These are phyloP conservation scores for Papilio xuthus DNA, from an alignment of 1,140 invertebrate species.

Conservation along the genomic window DNA sequence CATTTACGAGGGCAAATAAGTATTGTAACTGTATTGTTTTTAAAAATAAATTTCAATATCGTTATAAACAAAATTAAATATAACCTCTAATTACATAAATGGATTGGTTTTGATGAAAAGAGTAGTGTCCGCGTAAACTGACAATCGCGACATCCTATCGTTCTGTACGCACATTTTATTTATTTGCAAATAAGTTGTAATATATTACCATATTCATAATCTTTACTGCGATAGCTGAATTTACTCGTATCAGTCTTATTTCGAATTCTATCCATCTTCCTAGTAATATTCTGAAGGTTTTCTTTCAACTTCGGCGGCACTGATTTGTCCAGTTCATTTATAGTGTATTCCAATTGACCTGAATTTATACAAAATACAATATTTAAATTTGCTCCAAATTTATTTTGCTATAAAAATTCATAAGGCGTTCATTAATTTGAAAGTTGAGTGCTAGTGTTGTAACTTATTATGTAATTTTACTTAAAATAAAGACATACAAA, in stretches of 20 bases:
- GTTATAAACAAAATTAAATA: too few relatives aligned
- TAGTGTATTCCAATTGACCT: slow-evolving; percentile 73
- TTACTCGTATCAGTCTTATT: slow-evolving; percentile 59
- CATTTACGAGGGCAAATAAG: too few relatives aligned
- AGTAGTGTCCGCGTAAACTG: not conserved
- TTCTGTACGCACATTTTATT: not conserved
- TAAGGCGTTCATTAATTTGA: not conserved
- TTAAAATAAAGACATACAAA: not conserved
- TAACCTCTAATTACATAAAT: too few relatives aligned
- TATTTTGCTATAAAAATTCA: not conserved
- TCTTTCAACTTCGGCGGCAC: slow-evolving; percentile 71
- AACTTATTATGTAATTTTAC: not conserved
- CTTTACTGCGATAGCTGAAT: slow-evolving; percentile 68
- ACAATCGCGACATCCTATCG: not conserved
- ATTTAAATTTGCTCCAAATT: not conserved
- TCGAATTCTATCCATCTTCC: slow-evolving; percentile 67
- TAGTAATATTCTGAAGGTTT: slow-evolving; percentile 69
- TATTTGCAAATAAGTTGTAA: not conserved
- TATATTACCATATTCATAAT: slow-evolving; percentile 71
- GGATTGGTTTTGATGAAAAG: not conserved
- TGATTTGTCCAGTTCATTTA: slow-evolving; percentile 73
- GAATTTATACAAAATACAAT: slow-evolving; percentile 1
- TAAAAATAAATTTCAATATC: too few relatives aligned
- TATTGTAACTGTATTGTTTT: too few relatives aligned
- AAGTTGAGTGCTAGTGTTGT: not conserved